Base-by-base conservation (phyloP, 1,140 invertebrate species). In the Parasteatoda tepidariorum region DNA sequence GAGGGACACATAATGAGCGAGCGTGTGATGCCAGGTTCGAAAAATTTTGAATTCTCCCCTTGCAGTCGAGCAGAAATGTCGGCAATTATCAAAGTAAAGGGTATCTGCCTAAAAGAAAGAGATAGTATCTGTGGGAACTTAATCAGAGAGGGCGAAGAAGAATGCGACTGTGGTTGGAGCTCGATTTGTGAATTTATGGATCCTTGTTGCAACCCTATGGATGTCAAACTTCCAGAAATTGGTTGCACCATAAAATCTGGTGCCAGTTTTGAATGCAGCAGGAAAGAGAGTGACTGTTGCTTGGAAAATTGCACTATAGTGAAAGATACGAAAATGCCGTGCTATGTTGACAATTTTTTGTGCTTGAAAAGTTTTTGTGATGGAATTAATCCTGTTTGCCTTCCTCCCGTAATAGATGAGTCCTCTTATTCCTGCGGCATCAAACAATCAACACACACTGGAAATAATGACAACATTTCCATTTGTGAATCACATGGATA, bases 111-210 rank as follows among this genome's bases (percentile, higher is more conserved):
- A 22, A 66, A 66, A 34, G 7, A 18, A 3, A 48, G 11, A 22
- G 15, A 5, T 0, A 11, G 18, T n/a, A n/a, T 24, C 5, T 83
- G 81, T 55, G 81, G 81, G 1, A 83, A 83, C 54, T 59, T n/a
- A 11, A 57, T 83, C 31, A 31, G 59, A 54, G 81, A 83, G 34
- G 68, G 41, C 9, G 11, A 3, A 4, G 81, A 83, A 74, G 70
- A 73, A 28, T 83, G 81, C 24, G 81, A 83, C 55, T 83, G 81
- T 55, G 81, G 81, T 7, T 34, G 22, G 34, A 9, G 18, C 54
- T 18, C 7, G 6, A 24, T 38, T 5, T 83, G 81, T 28, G 15
- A 33, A 6, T n/a, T 64, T 4, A 34, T 83, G 3, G 81, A 83
- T 54, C 70, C 34, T 54, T 83, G 81, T 22, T 83, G 81, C 30